Conservation (phyloP, 1,140 invertebrate species). For the Choristoneura fumiferana region DNA sequence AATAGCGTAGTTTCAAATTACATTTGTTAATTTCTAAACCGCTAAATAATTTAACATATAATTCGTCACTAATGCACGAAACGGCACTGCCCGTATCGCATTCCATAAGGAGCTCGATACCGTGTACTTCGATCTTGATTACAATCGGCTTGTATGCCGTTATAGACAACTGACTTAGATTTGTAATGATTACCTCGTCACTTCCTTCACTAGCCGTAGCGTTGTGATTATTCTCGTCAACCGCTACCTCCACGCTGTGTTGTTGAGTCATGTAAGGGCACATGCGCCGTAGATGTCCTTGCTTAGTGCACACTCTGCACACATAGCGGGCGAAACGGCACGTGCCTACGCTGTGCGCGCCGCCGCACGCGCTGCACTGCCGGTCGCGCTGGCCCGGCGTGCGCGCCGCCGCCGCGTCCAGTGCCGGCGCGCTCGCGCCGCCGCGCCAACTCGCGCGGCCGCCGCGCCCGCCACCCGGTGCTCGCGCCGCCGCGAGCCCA, state of each 20-base stretch:
- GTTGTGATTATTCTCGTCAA: not conserved
- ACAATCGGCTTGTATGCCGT: too few relatives aligned
- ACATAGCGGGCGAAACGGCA: slow-evolving; percentile 10
- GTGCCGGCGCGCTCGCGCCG: not conserved
- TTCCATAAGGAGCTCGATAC: too few relatives aligned
- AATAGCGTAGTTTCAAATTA: slow-evolving; percentile 5
- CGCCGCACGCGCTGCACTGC: slow-evolving; percentile 6
- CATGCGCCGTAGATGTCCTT: slow-evolving; percentile 6
- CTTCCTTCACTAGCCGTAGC: not conserved
- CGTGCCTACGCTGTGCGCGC: not conserved
- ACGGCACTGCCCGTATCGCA: too few relatives aligned
- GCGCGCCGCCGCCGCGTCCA: not conserved
- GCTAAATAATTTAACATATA: too few relatives aligned
- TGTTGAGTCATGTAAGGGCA: not conserved
- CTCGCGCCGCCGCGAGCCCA: not conserved
- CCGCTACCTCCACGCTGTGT: not conserved
- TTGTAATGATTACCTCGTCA: slow-evolving; percentile 9
- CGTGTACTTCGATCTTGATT: too few relatives aligned
- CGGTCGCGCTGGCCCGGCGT: not conserved
- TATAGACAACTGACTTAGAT: too few relatives aligned
- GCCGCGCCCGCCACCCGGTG: not conserved
- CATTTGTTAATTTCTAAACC: too few relatives aligned
- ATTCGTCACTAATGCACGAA: too few relatives aligned
- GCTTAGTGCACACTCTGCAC: slow-evolving; percentile 3
- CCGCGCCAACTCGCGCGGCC: too few relatives aligned